Evolutionary conservation across 2,113 vertebrate genomes (phyloP).

Genomic region (Nothobranchius furzeri): DNA sequence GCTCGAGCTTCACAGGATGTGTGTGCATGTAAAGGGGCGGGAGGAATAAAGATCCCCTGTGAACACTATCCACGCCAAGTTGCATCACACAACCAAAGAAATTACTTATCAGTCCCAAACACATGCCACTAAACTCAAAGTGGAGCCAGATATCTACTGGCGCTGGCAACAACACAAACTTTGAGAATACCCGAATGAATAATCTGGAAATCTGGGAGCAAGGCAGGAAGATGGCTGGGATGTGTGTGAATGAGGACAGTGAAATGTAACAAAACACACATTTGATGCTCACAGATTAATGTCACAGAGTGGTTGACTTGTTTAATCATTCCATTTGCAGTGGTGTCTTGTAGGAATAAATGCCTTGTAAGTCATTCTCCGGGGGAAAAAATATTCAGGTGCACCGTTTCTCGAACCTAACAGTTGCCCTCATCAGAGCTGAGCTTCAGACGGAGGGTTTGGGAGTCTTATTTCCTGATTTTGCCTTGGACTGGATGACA

Average conservation of each 20-base stretch:
- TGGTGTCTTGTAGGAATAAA: too few relatives aligned
- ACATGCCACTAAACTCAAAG: constrained; percentile 28
- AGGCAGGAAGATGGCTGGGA: background rate
- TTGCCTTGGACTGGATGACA: too few relatives aligned
- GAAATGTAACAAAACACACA: constrained; percentile 4
- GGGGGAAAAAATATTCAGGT: too few relatives aligned
- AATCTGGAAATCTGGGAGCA: constrained; percentile 23
- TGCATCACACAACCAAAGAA: constrained; percentile 27
- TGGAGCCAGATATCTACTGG: constrained; percentile 13
- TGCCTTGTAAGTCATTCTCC: too few relatives aligned
- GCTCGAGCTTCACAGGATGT: background rate
- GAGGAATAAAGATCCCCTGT: constrained; percentile 3
- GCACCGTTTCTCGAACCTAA: too few relatives aligned
- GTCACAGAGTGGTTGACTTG: background rate
- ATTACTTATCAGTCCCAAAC: constrained; percentile 50
- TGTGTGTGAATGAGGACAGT: background rate
- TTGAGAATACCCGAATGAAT: constrained; percentile 12
- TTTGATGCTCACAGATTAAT: constrained; percentile 24
- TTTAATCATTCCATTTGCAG: too few relatives aligned
- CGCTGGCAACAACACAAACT: background rate
- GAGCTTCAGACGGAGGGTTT: too few relatives aligned
- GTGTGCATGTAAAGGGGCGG: background rate
- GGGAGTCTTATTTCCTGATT: too few relatives aligned
- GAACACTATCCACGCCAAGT: constrained; percentile 12
- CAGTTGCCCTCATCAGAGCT: too few relatives aligned